These are phyloP conservation scores for Festucalex cinctus DNA, from an alignment of 2,113 vertebrate species.

Conservation along the genomic window DNA sequence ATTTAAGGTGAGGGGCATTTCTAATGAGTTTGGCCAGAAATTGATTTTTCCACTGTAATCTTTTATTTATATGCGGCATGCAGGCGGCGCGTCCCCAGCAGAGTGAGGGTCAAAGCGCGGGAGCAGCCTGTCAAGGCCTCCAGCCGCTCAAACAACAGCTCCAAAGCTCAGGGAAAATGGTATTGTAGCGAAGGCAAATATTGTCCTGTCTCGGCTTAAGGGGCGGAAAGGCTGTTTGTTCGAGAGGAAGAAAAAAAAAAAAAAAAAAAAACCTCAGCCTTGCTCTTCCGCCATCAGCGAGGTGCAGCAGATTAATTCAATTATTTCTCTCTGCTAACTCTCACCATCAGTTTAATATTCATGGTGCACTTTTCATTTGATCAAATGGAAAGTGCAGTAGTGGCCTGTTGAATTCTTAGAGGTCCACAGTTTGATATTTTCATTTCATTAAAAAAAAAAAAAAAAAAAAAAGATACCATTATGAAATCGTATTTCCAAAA, in stretches of 20 bases:
- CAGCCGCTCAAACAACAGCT: slow-evolving; percentile 83
- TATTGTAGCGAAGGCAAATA: slow-evolving; percentile 96
- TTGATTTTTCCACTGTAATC: slow-evolving; percentile 93
- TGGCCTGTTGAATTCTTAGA: not conserved
- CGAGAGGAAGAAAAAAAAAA: slow-evolving; percentile 72
- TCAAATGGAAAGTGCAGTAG: not conserved
- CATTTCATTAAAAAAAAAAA: too few relatives aligned
- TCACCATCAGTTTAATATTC: not conserved
- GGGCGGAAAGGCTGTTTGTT: slow-evolving; percentile 83
- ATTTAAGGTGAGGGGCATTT: slow-evolving; percentile 86
- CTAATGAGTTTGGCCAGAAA: slow-evolving; percentile 94
- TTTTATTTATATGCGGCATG: slow-evolving; percentile 93
- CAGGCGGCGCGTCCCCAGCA: slow-evolving; percentile 71
- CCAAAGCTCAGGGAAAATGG: slow-evolving; percentile 90
- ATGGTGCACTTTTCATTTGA: not conserved
- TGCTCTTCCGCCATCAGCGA: slow-evolving; percentile 3
- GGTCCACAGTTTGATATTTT: not conserved
- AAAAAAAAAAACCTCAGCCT: slow-evolving; percentile 67
- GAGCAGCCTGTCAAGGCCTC: slow-evolving; percentile 82
- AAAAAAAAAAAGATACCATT: too few relatives aligned
- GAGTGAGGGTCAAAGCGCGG: slow-evolving; percentile 82
- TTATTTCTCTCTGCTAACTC: not conserved
- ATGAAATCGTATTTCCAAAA: too few relatives aligned
- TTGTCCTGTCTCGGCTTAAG: slow-evolving; percentile 88
- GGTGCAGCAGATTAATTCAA: slow-evolving; percentile 5